Evolutionary conservation across 1,140 invertebrate genomes (phyloP), one percentile per base, ranked within the genome.

Genomic region (Parapsyche elsis): DNA sequence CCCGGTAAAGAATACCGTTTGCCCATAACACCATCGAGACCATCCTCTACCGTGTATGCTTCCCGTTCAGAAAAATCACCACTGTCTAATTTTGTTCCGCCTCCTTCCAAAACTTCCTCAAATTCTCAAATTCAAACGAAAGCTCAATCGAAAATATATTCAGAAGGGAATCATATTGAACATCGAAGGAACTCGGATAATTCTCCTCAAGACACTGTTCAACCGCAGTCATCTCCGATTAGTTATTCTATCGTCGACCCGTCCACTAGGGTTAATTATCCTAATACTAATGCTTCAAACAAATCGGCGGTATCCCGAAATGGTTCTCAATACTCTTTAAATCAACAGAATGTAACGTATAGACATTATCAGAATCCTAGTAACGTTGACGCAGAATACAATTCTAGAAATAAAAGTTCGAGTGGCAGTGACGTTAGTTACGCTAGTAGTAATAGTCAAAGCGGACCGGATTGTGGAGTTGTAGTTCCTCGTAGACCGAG

Each of bases 201-300:
- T 70, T 86, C 78, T 30, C 75, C 78, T 64, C 75, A 81, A 84
- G 88, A 89, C 79, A 90, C 90, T 84, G 85, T 90, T 77, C 91
- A 91, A 83, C 92, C 90, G 83, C 93, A 94, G 83, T 93, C 92
- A 0, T 94, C 93, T 1, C 93, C 93, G 12, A 93, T 94, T 71
- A 94, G 93, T 86, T 94, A 93, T 86, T 93, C 93, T 4, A 61
- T 61, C 16, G 93, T 94, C 90, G 93, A 94, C 86, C 89, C 90
- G 0, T 90, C 92, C 23, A 90, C 89, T 12, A 87, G 90, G 80
- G 85, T 93, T 46, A 92, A 90, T 84, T 94, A 92, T 84, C 86
- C 86, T 74, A 91, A 86, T 85, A 90, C 88, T 84, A 87, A 86
- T 80, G 87, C 88, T 76, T 85, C 88, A 14, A 89, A 88, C 81